Evolutionary conservation across 2,888 invertebrate genomes (phyloP), one percentile per base, ranked within the genome.

Genomic region (Aquatica leii): DNA sequence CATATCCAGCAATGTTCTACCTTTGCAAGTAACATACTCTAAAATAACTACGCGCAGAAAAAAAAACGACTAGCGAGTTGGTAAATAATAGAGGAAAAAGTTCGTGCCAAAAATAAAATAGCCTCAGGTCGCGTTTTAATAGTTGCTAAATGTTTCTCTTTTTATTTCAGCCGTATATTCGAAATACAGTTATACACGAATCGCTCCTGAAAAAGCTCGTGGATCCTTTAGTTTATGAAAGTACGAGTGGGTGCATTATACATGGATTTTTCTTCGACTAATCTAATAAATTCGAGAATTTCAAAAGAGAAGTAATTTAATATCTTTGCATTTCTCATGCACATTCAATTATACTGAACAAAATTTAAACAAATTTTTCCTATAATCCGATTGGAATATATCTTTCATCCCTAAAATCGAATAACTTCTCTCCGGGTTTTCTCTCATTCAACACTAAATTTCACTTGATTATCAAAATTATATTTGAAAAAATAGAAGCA

Each of bases 1-100:
- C 60, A 62, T 55, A 68, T 66, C 66, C 55, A 62, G 50, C 68
- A 52, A 61, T 66, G 61, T 64, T 68, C 68, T 62, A 64, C 62
- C 64, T 64, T 65, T 62, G 56, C 53, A 43, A 62, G 60, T 65
- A 60, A 65, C 65, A 56, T 51, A 62, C 57, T 62, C 43, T 50
- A 56, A 65, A 59, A 60, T 60, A 59, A 53, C 59, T 65, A 60
- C 60, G 60, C 56, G 46, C 64, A 49, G 24, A 57, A 62, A 50
- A 49, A 57, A 52, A 56, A 51, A 54, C 50, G 55, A 55, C 54
- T 37, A 50, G 54, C 55, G 24, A 41, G 55, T 61, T 55, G 21
- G 60, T 61, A 61, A 61, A 61, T 61, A 61, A 40, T 50, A 49
- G 55, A 31, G 31, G 53, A 50, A 31, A 50, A 50, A 31, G 11